Evolutionary conservation across 2,113 vertebrate genomes (phyloP).

Genomic region (Phasianus colchicus): DNA sequence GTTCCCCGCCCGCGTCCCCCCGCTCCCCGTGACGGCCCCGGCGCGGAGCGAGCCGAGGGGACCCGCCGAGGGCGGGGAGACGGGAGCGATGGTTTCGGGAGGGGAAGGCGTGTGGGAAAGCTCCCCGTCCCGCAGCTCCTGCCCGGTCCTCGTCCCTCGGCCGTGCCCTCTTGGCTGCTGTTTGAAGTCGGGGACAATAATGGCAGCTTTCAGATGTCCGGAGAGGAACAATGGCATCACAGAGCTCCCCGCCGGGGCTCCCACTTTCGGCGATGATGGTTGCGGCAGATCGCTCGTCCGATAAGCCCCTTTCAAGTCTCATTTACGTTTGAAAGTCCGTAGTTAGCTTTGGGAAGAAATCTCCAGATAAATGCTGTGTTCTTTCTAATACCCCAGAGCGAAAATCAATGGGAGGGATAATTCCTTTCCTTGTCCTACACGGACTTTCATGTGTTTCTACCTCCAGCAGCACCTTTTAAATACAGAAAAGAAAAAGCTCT

Average conservation of each 20-base stretch:
- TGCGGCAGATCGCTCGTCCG: conserved; percentile 59
- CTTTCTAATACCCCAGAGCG: conserved; percentile 95
- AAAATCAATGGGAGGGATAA: conserved; percentile 98
- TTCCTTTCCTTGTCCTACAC: conserved; percentile 86
- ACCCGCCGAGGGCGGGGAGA: neutral
- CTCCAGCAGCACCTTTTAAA: conserved; percentile 62
- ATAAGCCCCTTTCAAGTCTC: conserved; percentile 88
- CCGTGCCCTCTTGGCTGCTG: neutral
- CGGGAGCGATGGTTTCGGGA: neutral
- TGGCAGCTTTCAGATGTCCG: neutral
- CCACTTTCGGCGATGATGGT: neutral
- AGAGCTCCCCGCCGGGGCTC: conserved; percentile 8
- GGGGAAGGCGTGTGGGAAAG: neutral
- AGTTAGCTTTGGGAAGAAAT: conserved; percentile 86
- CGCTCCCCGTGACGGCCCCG: neutral
- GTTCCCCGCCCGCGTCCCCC: neutral
- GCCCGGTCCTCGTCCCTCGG: neutral
- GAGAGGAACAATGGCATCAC: neutral
- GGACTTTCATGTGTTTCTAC: conserved; percentile 69
- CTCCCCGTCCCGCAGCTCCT: neutral
- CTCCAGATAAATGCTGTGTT: conserved; percentile 93
- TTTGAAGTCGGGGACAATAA: neutral
- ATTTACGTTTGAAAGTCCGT: conserved; percentile 92
- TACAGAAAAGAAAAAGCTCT: conserved; percentile 14
- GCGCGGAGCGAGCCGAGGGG: neutral